These are phyloP conservation scores for Cataglyphis altisquamis DNA, from an alignment of 2,888 invertebrate genomes.

Conservation along the genomic window DNA sequence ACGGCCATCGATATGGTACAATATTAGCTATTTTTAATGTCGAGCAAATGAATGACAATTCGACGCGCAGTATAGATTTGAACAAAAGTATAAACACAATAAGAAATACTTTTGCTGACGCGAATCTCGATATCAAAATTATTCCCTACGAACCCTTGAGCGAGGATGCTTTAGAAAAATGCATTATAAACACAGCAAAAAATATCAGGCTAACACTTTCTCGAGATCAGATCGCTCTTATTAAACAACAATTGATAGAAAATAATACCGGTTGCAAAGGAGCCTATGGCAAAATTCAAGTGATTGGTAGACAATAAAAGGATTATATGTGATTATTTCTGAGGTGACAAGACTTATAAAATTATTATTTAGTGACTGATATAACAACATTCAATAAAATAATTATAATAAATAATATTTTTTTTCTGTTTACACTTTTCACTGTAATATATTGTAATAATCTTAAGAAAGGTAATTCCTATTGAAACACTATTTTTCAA, in stretches of 20 bases:
- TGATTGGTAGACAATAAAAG: slow-evolving; percentile 53
- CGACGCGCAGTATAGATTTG: slow-evolving; percentile 71
- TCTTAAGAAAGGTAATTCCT: not conserved
- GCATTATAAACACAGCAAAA: slow-evolving; percentile 77
- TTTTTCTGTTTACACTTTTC: not conserved
- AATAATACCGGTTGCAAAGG: slow-evolving; percentile 82
- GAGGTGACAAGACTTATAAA: not conserved
- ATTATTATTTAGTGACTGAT: not conserved
- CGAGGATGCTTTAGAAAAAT: slow-evolving; percentile 76
- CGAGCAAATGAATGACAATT: slow-evolving; percentile 68
- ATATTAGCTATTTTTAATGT: slow-evolving; percentile 79
- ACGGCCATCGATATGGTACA: slow-evolving; percentile 72
- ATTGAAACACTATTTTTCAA: not conserved
- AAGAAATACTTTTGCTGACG: slow-evolving; percentile 58
- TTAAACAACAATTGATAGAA: slow-evolving; percentile 73
- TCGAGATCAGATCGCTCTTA: slow-evolving; percentile 66
- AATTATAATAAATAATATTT: not conserved
- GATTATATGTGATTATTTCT: not conserved
- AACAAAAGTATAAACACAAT: slow-evolving; percentile 68
- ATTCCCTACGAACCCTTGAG: slow-evolving; percentile 75
- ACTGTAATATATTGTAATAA: not conserved
- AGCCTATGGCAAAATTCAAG: slow-evolving; percentile 80
- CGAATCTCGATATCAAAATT: slow-evolving; percentile 63
- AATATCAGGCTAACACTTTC: slow-evolving; percentile 72
- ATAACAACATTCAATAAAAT: not conserved